Conservation (phyloP, 2,113 vertebrate species). For the Typhlomys cinereus region DNA sequence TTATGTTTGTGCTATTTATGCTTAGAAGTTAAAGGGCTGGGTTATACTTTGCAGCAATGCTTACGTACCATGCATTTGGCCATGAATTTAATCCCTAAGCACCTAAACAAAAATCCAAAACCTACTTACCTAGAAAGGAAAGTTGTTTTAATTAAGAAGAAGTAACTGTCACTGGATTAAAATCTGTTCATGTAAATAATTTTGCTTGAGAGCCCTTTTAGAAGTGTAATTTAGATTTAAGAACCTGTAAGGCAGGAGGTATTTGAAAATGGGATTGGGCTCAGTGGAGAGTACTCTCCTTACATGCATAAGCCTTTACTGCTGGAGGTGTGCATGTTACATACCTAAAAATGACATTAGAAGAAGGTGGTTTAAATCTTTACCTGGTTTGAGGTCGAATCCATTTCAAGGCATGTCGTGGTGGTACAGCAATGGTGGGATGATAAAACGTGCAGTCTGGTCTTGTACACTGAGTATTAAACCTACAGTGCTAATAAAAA, state of each 20-base stretch:
- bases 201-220: not conserved
- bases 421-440: conserved; percentile 90
- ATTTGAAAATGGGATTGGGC: too few species aligned
- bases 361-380: not conserved
- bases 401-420: conserved; percentile 95
- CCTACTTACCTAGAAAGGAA: not conserved
- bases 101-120: not conserved
- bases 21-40: not conserved
- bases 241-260: not conserved
- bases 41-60: not conserved
- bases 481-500: conserved; percentile 91
- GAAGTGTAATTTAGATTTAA: conserved; percentile 28
- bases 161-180: not conserved
- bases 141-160: not conserved
- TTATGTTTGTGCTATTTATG: not conserved
- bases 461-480: conserved; percentile 93
- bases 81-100: not conserved
- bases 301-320: too few species aligned
- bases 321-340: too few species aligned
- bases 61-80: not conserved
- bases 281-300: too few species aligned
- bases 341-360: not conserved
- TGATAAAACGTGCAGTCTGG: conserved; percentile 95
- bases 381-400: conserved; percentile 88
- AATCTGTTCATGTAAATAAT: not conserved